Evolutionary conservation across 2,888 invertebrate genomes (phyloP).

Genomic region (Nesidiocoris tenuis): DNA sequence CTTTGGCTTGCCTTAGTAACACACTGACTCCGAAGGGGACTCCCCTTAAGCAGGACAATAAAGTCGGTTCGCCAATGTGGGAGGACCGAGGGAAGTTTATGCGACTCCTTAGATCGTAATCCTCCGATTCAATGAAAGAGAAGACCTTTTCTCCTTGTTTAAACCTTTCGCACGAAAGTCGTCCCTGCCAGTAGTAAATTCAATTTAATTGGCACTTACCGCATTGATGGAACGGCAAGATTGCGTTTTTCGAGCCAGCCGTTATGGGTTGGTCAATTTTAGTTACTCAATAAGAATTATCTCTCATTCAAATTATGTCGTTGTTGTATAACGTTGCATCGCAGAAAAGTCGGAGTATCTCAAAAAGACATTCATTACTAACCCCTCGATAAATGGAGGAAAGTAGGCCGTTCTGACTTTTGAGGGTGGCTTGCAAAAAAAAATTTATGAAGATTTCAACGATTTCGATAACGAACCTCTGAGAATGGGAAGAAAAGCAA

Average conservation of each 20-base stretch:
- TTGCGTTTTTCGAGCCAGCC: background rate
- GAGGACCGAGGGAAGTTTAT: background rate
- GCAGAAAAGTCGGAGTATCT: no score
- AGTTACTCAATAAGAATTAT: no score
- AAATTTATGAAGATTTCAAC: no score
- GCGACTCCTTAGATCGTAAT: background rate
- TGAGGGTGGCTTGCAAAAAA: no score
- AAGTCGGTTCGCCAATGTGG: background rate
- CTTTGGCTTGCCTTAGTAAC: conserved; percentile 8
- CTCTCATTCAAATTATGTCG: no score
- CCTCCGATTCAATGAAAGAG: background rate
- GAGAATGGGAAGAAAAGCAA: no score
- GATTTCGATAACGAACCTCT: no score
- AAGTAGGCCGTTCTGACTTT: no score
- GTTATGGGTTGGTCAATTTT: background rate
- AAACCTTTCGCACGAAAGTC: background rate
- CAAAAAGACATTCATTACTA: no score
- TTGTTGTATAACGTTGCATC: no score
- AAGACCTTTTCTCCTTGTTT: background rate
- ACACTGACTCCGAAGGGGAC: conserved; percentile 9
- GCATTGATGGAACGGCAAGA: background rate
- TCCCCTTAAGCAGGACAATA: background rate
- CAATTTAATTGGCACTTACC: background rate
- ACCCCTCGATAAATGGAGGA: no score
- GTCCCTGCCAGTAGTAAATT: background rate